A percentile compares a stretch with the other conserved stretches of the same genome.
phyloP scores from a whole-genome alignment of 2,888 invertebrate genomes.

The Lepidochitona cinerea region DNA sequence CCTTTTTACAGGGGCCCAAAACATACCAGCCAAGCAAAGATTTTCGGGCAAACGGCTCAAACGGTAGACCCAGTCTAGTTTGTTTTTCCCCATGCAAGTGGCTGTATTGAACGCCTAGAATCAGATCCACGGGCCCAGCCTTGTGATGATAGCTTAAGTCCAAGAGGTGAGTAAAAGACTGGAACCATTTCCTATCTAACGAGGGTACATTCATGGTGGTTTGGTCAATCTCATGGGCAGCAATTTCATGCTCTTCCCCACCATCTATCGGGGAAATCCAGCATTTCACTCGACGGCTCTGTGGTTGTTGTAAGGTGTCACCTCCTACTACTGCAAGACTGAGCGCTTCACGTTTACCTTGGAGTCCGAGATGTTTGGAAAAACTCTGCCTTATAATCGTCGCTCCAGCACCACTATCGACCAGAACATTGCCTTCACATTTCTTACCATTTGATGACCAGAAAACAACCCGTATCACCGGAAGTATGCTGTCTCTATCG shows the following conservation, averaged over 20 bases:
- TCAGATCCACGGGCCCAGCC: conserved; percentile 10
- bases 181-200: conserved; percentile 6
- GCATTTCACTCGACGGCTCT: conserved; percentile 8
- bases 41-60: neutral
- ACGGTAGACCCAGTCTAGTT: neutral
- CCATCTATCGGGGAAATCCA: conserved; percentile 6
- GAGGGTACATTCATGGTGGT: conserved; percentile 13
- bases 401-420: conserved; percentile 16
- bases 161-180: neutral
- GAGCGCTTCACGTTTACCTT: conserved; percentile 6
- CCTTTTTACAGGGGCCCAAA: neutral
- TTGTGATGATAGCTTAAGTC: conserved; percentile 2
- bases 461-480: conserved; percentile 7
- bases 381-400: conserved; percentile 15
- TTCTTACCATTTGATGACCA: conserved; percentile 11
- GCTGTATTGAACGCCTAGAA: conserved; percentile 17
- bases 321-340: conserved; percentile 7
- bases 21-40: neutral
- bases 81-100: conserved; percentile 11
- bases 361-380: conserved; percentile 10
- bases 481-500: too few species aligned
- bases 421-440: conserved; percentile 12
- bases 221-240: conserved; percentile 16
- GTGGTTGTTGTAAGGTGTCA: neutral
- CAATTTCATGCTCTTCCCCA: conserved; percentile 11